phyloP scores from a whole-genome alignment of 2,797 vertebrate species.

The Sebastes vulpes region DNA sequence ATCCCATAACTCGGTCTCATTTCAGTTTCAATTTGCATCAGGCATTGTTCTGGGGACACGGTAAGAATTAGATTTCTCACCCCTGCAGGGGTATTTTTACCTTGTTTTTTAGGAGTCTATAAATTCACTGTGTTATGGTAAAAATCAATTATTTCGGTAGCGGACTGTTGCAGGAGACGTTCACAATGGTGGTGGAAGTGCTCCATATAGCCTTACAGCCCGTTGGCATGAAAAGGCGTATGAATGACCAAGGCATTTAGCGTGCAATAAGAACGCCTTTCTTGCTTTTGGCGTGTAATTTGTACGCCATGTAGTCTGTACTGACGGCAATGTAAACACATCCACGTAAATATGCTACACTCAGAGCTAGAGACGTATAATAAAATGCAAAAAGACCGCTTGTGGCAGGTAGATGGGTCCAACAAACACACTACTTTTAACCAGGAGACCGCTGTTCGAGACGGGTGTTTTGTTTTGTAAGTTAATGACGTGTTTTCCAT shows the following conservation, averaged over 20 bases:
- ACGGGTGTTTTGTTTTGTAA: too few species aligned
- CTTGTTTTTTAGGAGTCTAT: neutral
- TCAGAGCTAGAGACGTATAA: accelerated
- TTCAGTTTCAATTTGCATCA: slow-evolving; percentile 47
- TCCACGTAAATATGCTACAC: accelerated
- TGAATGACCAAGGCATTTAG: too few species aligned
- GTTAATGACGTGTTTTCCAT: too few species aligned
- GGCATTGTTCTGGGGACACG: slow-evolving; percentile 15
- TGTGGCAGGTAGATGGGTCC: too few species aligned
- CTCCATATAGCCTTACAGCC: neutral
- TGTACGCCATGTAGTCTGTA: too few species aligned
- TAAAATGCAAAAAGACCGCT: too few species aligned
- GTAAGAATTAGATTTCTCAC: slow-evolving; percentile 23
- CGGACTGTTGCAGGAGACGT: neutral
- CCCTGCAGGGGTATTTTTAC: neutral
- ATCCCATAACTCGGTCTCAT: slow-evolving; percentile 4
- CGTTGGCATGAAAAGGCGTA: too few species aligned
- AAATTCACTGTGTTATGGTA: neutral
- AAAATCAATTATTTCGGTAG: neutral
- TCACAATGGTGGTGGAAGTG: neutral
- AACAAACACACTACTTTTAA: too few species aligned
- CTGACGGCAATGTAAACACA: accelerated
- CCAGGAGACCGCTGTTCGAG: too few species aligned
- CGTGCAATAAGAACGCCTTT: too few species aligned
- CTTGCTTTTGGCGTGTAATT: too few species aligned